Evolutionary conservation across 1,140 invertebrate genomes (phyloP).

Genomic region (Ridgeia piscesae): DNA sequence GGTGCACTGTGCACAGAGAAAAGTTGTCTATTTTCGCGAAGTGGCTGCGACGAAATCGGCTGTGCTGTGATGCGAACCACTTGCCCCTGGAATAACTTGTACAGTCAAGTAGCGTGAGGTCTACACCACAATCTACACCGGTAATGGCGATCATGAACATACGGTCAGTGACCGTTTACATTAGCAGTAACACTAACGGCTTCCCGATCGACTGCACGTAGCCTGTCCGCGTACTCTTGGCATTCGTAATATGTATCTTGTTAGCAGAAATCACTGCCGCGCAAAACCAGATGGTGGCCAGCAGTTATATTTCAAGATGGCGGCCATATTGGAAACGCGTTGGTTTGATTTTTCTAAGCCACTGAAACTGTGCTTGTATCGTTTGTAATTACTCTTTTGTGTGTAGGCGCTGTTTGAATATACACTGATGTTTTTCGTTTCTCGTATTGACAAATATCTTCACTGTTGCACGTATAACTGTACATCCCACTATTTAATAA

Average conservation of each 20-base stretch:
- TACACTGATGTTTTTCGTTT: too few species aligned
- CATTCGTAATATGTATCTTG: neutral
- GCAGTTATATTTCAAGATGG: neutral
- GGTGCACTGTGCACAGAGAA: too few species aligned
- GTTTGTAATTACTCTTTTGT: neutral
- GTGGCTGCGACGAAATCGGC: neutral
- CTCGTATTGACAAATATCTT: too few species aligned
- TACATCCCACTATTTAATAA: too few species aligned
- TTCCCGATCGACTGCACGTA: neutral
- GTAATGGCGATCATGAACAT: neutral
- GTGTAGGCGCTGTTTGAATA: too few species aligned
- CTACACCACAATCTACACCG: neutral
- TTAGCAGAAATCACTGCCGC: neutral
- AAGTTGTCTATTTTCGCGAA: too few species aligned
- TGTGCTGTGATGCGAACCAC: neutral
- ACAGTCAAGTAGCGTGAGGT: neutral
- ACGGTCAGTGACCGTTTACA: neutral
- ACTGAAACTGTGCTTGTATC: neutral
- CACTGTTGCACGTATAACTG: too few species aligned
- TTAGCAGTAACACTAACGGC: neutral
- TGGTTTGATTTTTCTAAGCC: neutral
- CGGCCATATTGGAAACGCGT: neutral
- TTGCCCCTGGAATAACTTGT: neutral
- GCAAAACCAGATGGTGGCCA: neutral
- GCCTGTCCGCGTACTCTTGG: too few species aligned